phyloP scores from a whole-genome alignment of 2,888 invertebrate genomes.

The Apodemia hepburni region DNA sequence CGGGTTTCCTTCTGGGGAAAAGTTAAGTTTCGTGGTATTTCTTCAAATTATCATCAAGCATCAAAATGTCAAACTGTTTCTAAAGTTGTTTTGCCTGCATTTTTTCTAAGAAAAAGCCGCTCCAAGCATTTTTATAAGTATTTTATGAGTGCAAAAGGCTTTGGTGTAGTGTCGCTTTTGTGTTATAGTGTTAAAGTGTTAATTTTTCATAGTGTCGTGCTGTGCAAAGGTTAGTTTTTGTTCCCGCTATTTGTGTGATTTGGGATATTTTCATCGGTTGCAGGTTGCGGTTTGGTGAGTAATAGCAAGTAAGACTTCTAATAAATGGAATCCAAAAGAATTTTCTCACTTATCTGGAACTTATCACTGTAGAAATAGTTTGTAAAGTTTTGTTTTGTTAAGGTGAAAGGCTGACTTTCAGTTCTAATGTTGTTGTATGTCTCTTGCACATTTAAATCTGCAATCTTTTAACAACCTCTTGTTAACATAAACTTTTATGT shows the following conservation, averaged over 20 bases:
- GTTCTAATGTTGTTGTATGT: constrained; percentile 27
- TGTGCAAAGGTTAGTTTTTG: constrained; percentile 70
- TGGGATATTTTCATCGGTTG: constrained; percentile 43
- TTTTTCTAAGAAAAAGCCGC: constrained; percentile 35
- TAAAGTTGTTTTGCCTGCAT: constrained; percentile 51
- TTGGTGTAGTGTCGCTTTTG: constrained; percentile 16
- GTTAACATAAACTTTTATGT: not conserved
- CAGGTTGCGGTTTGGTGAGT: constrained; percentile 71
- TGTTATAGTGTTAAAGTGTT: constrained; percentile 24
- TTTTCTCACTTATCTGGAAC: constrained; percentile 21
- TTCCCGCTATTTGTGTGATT: constrained; percentile 63
- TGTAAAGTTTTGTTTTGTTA: constrained; percentile 30
- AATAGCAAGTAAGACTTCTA: constrained; percentile 63
- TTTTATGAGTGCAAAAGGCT: constrained; percentile 15
- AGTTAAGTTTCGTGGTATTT: constrained; percentile 35
- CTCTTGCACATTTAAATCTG: not conserved
- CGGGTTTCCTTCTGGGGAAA: constrained; percentile 31
- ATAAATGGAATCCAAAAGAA: constrained; percentile 52
- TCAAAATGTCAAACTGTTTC: constrained; percentile 64
- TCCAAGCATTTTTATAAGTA: constrained; percentile 12
- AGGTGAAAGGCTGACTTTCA: constrained; percentile 29
- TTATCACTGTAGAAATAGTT: constrained; percentile 16
- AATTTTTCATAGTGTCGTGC: constrained; percentile 39
- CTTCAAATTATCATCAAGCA: constrained; percentile 42
- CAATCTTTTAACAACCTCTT: not conserved